Conservation (phyloP, 2,113 vertebrate genomes). For the Callaeas wilsoni region DNA sequence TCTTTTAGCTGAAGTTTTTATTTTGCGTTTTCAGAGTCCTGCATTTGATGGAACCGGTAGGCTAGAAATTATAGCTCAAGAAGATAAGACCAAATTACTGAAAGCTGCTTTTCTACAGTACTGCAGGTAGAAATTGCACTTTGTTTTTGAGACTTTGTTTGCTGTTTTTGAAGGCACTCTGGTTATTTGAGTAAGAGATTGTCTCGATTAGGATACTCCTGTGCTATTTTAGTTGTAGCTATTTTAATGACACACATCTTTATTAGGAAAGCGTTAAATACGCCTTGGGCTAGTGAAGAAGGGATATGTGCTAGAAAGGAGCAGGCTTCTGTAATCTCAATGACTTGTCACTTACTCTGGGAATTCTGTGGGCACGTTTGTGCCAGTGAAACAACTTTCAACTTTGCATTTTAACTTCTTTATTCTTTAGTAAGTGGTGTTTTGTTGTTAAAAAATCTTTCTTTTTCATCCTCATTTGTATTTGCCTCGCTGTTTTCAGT, state of each 20-base stretch:
- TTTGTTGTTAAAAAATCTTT: neutral
- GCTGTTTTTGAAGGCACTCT: neutral
- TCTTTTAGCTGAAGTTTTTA: neutral
- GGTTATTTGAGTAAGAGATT: neutral
- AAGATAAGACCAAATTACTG: slow-evolving; percentile 88
- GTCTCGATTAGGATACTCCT: neutral
- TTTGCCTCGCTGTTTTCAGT: neutral
- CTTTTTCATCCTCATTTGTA: neutral
- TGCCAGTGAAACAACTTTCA: neutral
- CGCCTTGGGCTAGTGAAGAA: neutral
- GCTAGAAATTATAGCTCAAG: slow-evolving; percentile 77
- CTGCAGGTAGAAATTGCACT: slow-evolving; percentile 80
- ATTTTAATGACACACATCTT: neutral
- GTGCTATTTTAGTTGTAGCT: neutral
- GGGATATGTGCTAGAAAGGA: neutral
- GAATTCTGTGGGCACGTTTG: neutral
- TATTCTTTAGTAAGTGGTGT: neutral
- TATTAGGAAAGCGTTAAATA: neutral
- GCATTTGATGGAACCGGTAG: slow-evolving; percentile 73
- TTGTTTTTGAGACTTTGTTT: neutral
- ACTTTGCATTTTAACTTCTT: neutral
- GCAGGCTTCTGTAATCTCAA: neutral
- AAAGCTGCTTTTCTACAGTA: slow-evolving; percentile 94
- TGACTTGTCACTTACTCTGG: neutral
- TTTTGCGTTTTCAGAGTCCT: slow-evolving; percentile 73